Base-by-base conservation (phyloP, 2,797 vertebrate species). In the Alectoris magna region DNA sequence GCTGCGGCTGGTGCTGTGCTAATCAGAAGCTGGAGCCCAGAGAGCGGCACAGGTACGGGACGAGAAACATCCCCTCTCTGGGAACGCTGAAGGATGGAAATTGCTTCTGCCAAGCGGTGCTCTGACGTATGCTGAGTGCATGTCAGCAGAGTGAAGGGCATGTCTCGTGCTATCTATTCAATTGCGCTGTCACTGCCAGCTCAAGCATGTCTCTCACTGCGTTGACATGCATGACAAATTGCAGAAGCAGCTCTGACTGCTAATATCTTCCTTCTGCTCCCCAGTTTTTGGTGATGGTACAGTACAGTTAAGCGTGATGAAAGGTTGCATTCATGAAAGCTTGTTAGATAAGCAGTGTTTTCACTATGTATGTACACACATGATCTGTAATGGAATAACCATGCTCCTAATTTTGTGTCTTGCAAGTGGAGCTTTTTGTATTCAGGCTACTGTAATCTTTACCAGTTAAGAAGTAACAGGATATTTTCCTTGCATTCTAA, bases 301-400 rank as follows among this genome's bases (percentile, higher is more conserved):
- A 91, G 75, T 44, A 62, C 19, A 63, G 31, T 46, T 72, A 81
- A 80, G 53, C 23, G 15, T 67, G 18, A 22, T 63, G 26, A 90
- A 88, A 88, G 23, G 16, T 60, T 68, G 23, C 41, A 58, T 14
- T 73, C 41, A 15, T 24, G 43, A 78, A 94, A 75, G 36, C 24
- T 22, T 64, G 19, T 69, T 59, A 85, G 27, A 43, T 60, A 51
- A 17, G 19, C 12, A 66, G 7, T 8, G 18, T 14, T 77, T 82
- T 87, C 77, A 23, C 59, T 68, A 10, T 0, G 0, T 66, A 22
- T 0, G 0, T 22, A 51, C 5, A 26, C 11, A 39, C 26, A 63
- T 46, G 38, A 66, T 51, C 39, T 82, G 13, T 62, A 34, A 43
- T 12, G 10, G n/a, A 83, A 72, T 71, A 93, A 51, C 4, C 7